Evolutionary conservation across 2,888 invertebrate species (phyloP), one percentile per base, ranked within the genome.

Genomic region (Diaprepes abbreviatus): DNA sequence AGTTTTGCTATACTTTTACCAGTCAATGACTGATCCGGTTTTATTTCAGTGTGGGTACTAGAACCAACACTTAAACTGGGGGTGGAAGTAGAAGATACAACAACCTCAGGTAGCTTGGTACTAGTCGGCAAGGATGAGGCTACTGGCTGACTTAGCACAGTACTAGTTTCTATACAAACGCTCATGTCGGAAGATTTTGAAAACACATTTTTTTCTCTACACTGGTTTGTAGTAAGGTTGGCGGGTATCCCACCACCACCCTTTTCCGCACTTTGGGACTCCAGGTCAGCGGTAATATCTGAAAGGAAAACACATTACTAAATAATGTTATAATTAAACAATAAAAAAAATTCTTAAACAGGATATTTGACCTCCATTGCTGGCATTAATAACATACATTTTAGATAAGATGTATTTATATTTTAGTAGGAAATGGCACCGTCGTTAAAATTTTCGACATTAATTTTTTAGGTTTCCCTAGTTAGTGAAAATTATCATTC

Each of bases 131-230:
- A 9, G n/a, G 66, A 16, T 7, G 66, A 40, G 16, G 52, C 43
- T 31, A 66, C 59, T 68, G 72, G 62, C 58, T 70, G 67, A 75
- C 80, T 75, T 74, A 81, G 80, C 77, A 79, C 79, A 62, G 78
- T 75, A 45, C 75, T 77, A 19, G 78, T 73, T 72, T 82, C 82
- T 70, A 83, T 77, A 78, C 84, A 84, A 68, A 83, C 79, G 76
- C 83, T 84, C 83, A 84, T 84, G 79, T 76, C 76, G 75, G 78
- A 66, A 74, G 62, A 57, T 57, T 70, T 64, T 55, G 73, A 68
- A 75, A 58, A 64, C 50, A 70, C 71, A 69, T 72, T 79, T 79
- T 80, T 68, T 74, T 77, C 74, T 48, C 57, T 73, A 43, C 19
- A n/a, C 14, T 38, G 16, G 14, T 58, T 69, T 43, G 58, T 64